Base-by-base conservation (phyloP, 2,888 invertebrate species). In the Tetramorium bicarinatum region DNA sequence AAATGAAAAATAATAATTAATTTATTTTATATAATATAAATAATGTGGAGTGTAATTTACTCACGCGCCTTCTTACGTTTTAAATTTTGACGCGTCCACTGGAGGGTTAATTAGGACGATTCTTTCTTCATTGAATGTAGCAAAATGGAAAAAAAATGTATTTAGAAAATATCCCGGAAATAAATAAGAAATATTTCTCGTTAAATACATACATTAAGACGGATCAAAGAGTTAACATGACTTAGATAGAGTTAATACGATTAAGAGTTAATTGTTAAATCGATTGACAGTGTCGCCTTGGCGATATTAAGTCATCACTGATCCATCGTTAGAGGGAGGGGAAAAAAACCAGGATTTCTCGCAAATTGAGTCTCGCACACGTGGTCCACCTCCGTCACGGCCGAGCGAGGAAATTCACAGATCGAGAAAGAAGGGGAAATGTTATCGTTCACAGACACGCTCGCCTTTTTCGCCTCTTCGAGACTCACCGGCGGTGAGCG, bases 361-460 rank as follows among this genome's bases (percentile, higher is more conserved):
- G 25, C 21, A 71, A 77, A 77, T 66, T 67, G 41, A 59, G 44
- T 71, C 47, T 59, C 54, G 54, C 13, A 18, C 25, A 56, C 29
- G 21, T 41, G 67, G 67, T 56, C 44, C 44, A 56, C 25, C 25
- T 76, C 38, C 34, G 62, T 75, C 38, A 75, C 21, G 47, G 4
- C 0, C 18, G 34, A 67, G 13, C 64, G 54, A 56, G 44, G 18
- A 41, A 18, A 7, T 2, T 77, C 69, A 38, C 15, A 34, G n/a
- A 66, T 52, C 18, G 47, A 34, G 67, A 38, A 34, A 29, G 47
- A 67, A n/a, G 44, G 21, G 38, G 34, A 81, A 74, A 76, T 85
- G 85, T 90, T 90, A 90, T 90, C 90, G 89, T 87, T 62, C 87
- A 64, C 80, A 72, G 82, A 82, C 90, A 90, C 89, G 88, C 89